Evolutionary conservation across 2,888 invertebrate species (phyloP).

Genomic region (Caenorhabditis uteleia): DNA sequence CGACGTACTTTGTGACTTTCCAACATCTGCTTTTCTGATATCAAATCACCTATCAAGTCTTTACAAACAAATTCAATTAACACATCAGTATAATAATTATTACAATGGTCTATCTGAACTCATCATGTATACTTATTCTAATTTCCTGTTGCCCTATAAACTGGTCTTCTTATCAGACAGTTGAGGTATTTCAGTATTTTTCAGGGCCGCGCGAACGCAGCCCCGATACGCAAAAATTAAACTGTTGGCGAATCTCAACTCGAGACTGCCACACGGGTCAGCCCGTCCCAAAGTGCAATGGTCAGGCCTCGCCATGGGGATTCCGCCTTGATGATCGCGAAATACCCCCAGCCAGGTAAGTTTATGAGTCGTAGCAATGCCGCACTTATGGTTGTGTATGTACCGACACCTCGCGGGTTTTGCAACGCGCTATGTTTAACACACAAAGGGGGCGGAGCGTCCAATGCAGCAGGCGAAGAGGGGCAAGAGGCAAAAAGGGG

Average conservation of each 20-base stretch:
- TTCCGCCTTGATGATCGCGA: slow-evolving; percentile 2
- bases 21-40: slow-evolving; percentile 53
- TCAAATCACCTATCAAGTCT: slow-evolving; percentile 52
- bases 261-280: slow-evolving; percentile 81
- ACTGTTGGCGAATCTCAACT: slow-evolving; percentile 73
- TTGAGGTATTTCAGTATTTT: too few species aligned
- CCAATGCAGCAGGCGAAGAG: too few species aligned
- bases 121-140: too few species aligned
- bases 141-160: too few species aligned
- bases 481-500: too few species aligned
- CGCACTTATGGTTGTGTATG: not conserved
- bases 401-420: not conserved
- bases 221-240: too few species aligned
- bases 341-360: slow-evolving; percentile 2
- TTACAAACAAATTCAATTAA: slow-evolving; percentile 42
- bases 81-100: slow-evolving; percentile 47
- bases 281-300: slow-evolving; percentile 79
- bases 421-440: too few species aligned
- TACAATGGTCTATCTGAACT: slow-evolving; percentile 37
- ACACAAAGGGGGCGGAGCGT: too few species aligned
- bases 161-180: too few species aligned
- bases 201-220: too few species aligned
- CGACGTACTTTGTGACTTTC: slow-evolving; percentile 47
- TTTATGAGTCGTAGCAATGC: not conserved
- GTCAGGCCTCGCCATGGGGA: slow-evolving; percentile 75